These are phyloP conservation scores for Argyrosomus japonicus DNA, from an alignment of 2,113 vertebrate species.

Conservation along the genomic window DNA sequence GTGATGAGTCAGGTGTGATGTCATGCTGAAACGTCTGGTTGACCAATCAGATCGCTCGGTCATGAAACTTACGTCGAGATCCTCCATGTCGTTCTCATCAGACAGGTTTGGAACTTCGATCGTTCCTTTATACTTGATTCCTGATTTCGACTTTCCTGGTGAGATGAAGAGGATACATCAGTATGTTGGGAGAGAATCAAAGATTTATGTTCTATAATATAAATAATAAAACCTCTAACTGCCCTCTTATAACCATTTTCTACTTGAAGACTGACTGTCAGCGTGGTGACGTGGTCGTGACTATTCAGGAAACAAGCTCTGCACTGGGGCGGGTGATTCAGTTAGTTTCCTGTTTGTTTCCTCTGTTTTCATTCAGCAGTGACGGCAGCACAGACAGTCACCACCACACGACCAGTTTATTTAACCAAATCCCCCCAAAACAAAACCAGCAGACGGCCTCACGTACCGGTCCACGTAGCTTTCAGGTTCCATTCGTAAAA, in stretches of 20 bases:
- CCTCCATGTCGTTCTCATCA: constrained; percentile 95
- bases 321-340: not conserved
- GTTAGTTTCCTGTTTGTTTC: not conserved
- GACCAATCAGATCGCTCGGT: too few relatives aligned
- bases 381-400: not conserved
- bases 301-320: not conserved
- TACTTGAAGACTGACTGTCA: not conserved
- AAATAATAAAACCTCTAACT: too few relatives aligned
- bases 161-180: not conserved
- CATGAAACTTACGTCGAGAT: constrained; percentile 90
- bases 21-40: too few relatives aligned
- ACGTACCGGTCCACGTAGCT: constrained; percentile 87
- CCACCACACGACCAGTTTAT: not conserved
- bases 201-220: too few relatives aligned
- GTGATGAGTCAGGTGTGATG: too few relatives aligned
- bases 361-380: not conserved
- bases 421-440: not conserved
- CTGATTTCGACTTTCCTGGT: constrained; percentile 89
- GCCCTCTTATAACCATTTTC: not conserved
- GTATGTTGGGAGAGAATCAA: not conserved
- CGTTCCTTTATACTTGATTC: constrained; percentile 91
- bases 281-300: not conserved
- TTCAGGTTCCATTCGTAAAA: constrained; percentile 97
- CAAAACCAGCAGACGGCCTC: not conserved
- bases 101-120: constrained; percentile 97